A percentile compares a stretch with the other conserved stretches of the same genome.
Evolutionary conservation across 2,888 invertebrate genomes (phyloP).

Genomic region (Caenorhabditis panamensis): DNA sequence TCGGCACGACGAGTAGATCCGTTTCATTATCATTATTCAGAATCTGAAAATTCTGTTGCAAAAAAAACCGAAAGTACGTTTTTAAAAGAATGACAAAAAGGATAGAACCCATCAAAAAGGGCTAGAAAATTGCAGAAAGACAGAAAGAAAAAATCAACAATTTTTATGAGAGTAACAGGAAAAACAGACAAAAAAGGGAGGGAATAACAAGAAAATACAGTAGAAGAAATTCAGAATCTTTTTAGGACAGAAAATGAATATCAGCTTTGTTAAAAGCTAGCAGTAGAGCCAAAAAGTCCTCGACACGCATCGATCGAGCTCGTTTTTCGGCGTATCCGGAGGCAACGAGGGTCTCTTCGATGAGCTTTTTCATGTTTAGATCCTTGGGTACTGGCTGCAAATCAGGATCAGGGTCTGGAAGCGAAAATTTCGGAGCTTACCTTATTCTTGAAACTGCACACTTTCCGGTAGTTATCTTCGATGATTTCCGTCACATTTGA

Average conservation of each 20-base stretch:
- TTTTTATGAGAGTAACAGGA: slow-evolving; percentile 1
- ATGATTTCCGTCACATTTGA: slow-evolving; percentile 85
- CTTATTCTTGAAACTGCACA: slow-evolving; percentile 91
- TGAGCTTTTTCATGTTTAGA: slow-evolving; percentile 89
- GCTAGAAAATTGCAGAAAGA: neutral
- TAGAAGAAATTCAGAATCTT: neutral
- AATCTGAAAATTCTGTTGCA: slow-evolving; percentile 17
- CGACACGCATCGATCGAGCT: slow-evolving; percentile 94
- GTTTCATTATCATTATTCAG: slow-evolving; percentile 22
- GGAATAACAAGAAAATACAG: no score
- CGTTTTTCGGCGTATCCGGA: slow-evolving; percentile 87
- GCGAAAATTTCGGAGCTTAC: slow-evolving; percentile 82
- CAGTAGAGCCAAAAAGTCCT: slow-evolving; percentile 92
- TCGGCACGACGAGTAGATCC: slow-evolving; percentile 5
- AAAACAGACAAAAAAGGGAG: no score
- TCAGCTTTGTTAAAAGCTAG: slow-evolving; percentile 93
- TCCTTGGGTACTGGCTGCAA: slow-evolving; percentile 87
- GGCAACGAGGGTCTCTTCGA: slow-evolving; percentile 87
- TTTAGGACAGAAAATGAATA: slow-evolving; percentile 87
- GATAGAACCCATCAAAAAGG: neutral
- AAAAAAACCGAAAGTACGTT: neutral
- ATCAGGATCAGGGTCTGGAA: no score
- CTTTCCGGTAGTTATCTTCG: slow-evolving; percentile 92
- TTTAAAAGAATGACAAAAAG: neutral
- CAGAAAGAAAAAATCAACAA: slow-evolving; percentile 3